Conservation (phyloP, 2,797 vertebrate species). For the Peromyscus nudipes region DNA sequence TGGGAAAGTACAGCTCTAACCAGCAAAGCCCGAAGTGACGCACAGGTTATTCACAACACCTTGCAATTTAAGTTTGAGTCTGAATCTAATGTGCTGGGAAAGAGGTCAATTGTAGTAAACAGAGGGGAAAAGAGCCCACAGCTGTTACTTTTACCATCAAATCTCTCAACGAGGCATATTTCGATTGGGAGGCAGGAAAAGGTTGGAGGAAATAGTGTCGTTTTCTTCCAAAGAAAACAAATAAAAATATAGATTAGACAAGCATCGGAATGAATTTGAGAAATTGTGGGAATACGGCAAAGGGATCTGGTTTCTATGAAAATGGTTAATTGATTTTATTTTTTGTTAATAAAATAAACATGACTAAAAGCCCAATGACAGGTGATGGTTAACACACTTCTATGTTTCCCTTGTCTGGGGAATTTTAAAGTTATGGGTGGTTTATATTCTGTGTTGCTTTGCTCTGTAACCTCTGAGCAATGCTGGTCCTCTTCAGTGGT, state of each 20-base stretch:
- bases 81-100: conserved; percentile 61
- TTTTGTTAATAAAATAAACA: conserved; percentile 1
- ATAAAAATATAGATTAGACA: conserved; percentile 45
- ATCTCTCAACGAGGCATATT: conserved; percentile 62
- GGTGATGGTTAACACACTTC: neutral
- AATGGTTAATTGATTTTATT: neutral
- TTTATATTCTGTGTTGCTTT: neutral
- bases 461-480: neutral
- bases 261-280: neutral
- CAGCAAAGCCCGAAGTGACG: conserved; percentile 63
- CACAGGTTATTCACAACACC: conserved; percentile 52
- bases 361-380: neutral
- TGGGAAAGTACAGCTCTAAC: conserved; percentile 58
- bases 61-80: conserved; percentile 66
- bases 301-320: neutral
- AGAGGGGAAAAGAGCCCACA: conserved; percentile 48
- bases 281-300: neutral
- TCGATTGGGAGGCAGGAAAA: conserved; percentile 36
- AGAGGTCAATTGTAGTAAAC: conserved; percentile 76
- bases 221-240: conserved; percentile 30
- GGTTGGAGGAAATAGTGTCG: neutral
- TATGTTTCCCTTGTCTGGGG: neutral
- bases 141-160: conserved; percentile 20
- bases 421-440: neutral
- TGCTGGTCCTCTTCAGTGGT: neutral